Evolutionary conservation across 2,888 invertebrate genomes (phyloP).

Genomic region (Leucozona laternaria): DNA sequence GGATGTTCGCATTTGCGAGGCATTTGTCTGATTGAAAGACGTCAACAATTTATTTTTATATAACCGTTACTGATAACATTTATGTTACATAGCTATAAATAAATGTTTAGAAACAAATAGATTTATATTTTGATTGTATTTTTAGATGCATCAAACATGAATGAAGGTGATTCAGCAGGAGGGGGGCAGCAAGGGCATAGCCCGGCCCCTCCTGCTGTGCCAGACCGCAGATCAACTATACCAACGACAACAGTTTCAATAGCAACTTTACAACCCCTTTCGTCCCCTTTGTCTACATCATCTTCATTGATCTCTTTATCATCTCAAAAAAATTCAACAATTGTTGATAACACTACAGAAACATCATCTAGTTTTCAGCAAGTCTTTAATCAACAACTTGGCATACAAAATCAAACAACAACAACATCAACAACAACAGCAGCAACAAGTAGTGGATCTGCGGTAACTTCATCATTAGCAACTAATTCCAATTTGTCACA

Average conservation of each 20-base stretch:
- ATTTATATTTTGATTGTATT: conserved; percentile 58
- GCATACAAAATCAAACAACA: conserved; percentile 74
- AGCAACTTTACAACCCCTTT: conserved; percentile 65
- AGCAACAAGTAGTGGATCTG: conserved; percentile 77
- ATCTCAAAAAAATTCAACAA: conserved; percentile 45
- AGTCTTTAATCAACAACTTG: conserved; percentile 78
- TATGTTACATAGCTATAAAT: not conserved
- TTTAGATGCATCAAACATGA: conserved; percentile 84
- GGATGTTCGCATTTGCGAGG: conserved; percentile 75
- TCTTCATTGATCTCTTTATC: conserved; percentile 60
- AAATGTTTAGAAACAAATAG: no score
- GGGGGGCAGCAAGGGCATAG: conserved; percentile 84
- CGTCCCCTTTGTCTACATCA: conserved; percentile 56
- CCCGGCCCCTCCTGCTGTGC: conserved; percentile 84
- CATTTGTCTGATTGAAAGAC: conserved; percentile 71
- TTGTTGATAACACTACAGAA: conserved; percentile 70
- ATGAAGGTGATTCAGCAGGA: conserved; percentile 84
- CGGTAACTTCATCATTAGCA: conserved; percentile 77
- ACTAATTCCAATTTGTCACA: conserved; percentile 76
- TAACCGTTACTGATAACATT: not conserved
- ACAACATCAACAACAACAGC: no score
- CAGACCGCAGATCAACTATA: conserved; percentile 83
- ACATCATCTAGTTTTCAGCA: conserved; percentile 77
- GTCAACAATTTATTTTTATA: not conserved
- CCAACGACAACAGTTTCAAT: conserved; percentile 76